A percentile compares a stretch with the other conserved stretches of the same genome.
These are phyloP conservation scores for Muscina levida DNA, from an alignment of 2,888 invertebrate genomes.

Conservation along the genomic window DNA sequence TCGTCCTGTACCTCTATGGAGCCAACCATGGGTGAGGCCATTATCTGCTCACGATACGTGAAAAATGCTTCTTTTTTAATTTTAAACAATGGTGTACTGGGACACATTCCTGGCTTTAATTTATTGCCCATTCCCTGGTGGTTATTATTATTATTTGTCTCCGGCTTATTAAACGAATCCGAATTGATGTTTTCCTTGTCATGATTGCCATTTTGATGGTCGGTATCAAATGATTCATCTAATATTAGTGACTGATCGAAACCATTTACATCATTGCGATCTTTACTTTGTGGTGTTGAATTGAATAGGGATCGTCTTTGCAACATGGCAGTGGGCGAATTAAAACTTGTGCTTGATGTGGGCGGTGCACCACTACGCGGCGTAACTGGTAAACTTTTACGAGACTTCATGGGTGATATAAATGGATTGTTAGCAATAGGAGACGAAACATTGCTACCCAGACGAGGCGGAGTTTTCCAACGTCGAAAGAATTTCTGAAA, in stretches of 20 bases:
- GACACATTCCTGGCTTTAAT: conserved; percentile 45
- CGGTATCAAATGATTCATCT: conserved; percentile 49
- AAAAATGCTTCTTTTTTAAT: conserved; percentile 71
- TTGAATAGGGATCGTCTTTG: conserved; percentile 70
- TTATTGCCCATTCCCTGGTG: conserved; percentile 55
- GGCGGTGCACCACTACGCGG: conserved; percentile 33
- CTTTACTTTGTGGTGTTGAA: conserved; percentile 58
- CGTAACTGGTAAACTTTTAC: conserved; percentile 68
- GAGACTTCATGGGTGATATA: conserved; percentile 71
- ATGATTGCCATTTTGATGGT: conserved; percentile 69
- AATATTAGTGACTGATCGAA: conserved; percentile 44
- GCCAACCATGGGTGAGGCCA: conserved; percentile 65
- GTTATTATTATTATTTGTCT: conserved; percentile 66
- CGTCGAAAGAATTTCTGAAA: conserved; percentile 84
- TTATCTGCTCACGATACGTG: conserved; percentile 71
- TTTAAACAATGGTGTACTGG: conserved; percentile 68
- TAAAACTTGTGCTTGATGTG: conserved; percentile 14
- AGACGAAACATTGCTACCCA: conserved; percentile 69
- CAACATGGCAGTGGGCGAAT: conserved; percentile 50
- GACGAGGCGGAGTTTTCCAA: conserved; percentile 91
- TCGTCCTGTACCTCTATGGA: conserved; percentile 19
- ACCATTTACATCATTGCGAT: conserved; percentile 30
- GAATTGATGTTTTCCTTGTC: conserved; percentile 29
- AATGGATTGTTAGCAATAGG: conserved; percentile 70
- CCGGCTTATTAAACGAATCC: conserved; percentile 22